A percentile compares a stretch with the other conserved stretches of the same genome.
Evolutionary conservation across 1,140 invertebrate species (phyloP).

Genomic region (Aethina tumida): DNA sequence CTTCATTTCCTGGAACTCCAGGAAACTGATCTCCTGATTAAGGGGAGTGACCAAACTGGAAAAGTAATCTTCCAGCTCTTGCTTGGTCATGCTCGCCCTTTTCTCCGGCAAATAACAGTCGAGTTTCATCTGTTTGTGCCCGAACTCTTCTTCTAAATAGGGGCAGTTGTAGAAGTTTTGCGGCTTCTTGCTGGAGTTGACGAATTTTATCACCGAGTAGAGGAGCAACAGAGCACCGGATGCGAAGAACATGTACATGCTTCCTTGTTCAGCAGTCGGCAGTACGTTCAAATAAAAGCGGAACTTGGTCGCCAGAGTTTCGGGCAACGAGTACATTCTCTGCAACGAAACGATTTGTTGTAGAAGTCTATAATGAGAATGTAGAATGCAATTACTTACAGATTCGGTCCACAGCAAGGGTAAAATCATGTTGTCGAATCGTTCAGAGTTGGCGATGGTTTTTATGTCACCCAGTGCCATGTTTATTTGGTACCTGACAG

Average conservation of each 20-base stretch:
- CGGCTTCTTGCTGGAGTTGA: slow-evolving; percentile 12
- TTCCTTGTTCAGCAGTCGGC: slow-evolving; percentile 46
- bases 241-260: slow-evolving; percentile 49
- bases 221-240: slow-evolving; percentile 43
- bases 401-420: slow-evolving; percentile 77
- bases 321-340: slow-evolving; percentile 58
- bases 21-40: slow-evolving; percentile 22
- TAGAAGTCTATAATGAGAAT: too few species aligned
- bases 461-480: slow-evolving; percentile 61
- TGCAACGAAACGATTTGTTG: slow-evolving; percentile 37
- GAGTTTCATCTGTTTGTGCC: slow-evolving; percentile 24
- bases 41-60: slow-evolving; percentile 28
- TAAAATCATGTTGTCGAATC: slow-evolving; percentile 56
- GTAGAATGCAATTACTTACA: slow-evolving; percentile 63
- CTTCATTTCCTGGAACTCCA: too few species aligned
- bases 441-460: slow-evolving; percentile 46
- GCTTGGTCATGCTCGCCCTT: slow-evolving; percentile 19
- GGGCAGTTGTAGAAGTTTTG: slow-evolving; percentile 9
- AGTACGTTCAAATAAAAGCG: slow-evolving; percentile 60
- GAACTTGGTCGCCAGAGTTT: slow-evolving; percentile 50
- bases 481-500: slow-evolving; percentile 73
- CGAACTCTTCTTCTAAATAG: slow-evolving; percentile 26
- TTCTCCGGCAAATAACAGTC: slow-evolving; percentile 24
- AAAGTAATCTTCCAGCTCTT: slow-evolving; percentile 31
- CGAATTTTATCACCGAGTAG: slow-evolving; percentile 29